Evolutionary conservation across 2,888 invertebrate species (phyloP).

Genomic region (Eudemis profundana): DNA sequence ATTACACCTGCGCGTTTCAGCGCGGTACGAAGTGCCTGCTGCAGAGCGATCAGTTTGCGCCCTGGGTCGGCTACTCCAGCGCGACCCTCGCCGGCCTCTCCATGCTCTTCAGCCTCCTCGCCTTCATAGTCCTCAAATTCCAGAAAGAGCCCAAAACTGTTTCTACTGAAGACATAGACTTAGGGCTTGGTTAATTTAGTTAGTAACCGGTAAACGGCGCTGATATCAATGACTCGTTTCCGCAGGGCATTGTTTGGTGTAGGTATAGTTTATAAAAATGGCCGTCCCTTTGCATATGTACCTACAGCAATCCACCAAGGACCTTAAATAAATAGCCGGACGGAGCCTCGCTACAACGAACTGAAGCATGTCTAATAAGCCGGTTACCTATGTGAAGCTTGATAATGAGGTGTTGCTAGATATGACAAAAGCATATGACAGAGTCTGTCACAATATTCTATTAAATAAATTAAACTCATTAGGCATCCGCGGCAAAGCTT

Average conservation of each 20-base stretch:
- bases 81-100: constrained; percentile 19
- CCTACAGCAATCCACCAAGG: too few species aligned
- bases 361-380: too few species aligned
- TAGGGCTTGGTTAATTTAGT: constrained; percentile 1
- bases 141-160: constrained; percentile 13
- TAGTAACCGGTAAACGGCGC: neutral
- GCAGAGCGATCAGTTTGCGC: constrained; percentile 15
- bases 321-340: too few species aligned
- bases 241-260: neutral
- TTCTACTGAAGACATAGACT: neutral
- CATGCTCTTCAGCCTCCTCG: constrained; percentile 3
- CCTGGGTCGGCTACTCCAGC: constrained; percentile 35
- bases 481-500: too few species aligned
- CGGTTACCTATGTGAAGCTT: too few species aligned
- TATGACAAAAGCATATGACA: too few species aligned
- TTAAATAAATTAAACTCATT: too few species aligned
- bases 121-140: neutral
- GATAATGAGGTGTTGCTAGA: too few species aligned
- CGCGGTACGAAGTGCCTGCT: constrained; percentile 20
- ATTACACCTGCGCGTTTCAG: constrained; percentile 14
- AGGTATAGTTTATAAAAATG: too few species aligned
- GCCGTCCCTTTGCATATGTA: too few species aligned
- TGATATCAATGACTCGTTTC: neutral
- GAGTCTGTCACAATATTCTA: too few species aligned
- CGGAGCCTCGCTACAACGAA: too few species aligned